Evolutionary conservation across 2,113 vertebrate species (phyloP), one percentile per base, ranked within the genome.

Genomic region (Oncorhynchus clarkii): DNA sequence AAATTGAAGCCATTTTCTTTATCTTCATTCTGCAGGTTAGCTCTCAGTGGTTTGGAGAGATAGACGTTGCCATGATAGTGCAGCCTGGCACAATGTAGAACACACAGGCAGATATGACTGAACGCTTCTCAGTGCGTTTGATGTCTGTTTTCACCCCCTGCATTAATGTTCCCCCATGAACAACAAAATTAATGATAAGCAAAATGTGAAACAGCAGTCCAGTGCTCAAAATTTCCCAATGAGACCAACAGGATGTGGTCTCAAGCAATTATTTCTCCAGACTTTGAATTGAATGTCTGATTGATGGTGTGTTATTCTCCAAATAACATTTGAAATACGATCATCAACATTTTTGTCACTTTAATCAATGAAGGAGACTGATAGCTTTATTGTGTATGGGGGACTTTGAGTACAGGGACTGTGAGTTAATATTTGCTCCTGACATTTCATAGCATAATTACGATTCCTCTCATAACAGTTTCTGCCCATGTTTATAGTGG

Each of bases 1-100:
- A 87, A 88, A 88, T 83, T 83, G 82, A 84, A 87, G 82, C 80
- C 83, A 87, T 89, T 90, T 90, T 88, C 84, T 92, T 90, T 92
- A 92, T 92, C 88, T 88, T 83, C 76, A 81, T 78, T 81, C 81
- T 81, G 82, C 90, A 91, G 90, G 89, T 89, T 87, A 90, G 83
- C 85, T 82, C 74, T 81, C 79, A 70, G 65, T 80, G 51, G 70
- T 78, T 82, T 73, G 78, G 78, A 84, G 71, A 85, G 85, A 89
- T 79, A 83, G 80, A 86, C 84, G 62, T 75, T 76, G 84, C 79
- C 73, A 72, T 69, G 85, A 88, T 83, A 82, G 75, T 2, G 72
- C 16, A 2, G 82, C 59, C 64, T 73, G 78, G 75, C 76, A 85
- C 79, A 60, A 73, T 75, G 80, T 80, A 72, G 83, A 86, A 83